Base-by-base conservation (phyloP, 2,888 invertebrate genomes). In the Rhodophaea formosa region DNA sequence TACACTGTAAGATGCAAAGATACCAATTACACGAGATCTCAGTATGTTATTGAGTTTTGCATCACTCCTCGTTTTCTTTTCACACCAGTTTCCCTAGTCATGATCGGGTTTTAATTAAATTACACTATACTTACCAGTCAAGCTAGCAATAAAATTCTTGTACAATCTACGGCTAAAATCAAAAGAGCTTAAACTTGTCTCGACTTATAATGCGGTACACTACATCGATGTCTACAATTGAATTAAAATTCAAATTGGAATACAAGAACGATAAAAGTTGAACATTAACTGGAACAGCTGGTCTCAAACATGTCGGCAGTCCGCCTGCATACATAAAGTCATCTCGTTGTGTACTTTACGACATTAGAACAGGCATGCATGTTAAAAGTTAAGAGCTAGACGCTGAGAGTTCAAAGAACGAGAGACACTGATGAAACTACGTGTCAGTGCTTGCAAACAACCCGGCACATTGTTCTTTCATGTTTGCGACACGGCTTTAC, bases 261-360 rank as follows among this genome's bases (percentile, higher is more conserved):
- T 72, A 73, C 75, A 70, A 75, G 69, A 73, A 72, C 79, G 75
- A 81, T 82, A 82, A 82, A 84, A 77, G 71, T 71, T 59, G 64
- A 66, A 69, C 80, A 79, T 82, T 80, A 83, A 76, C 79, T 74
- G 74, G 72, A 77, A 77, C 77, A 73, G 71, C 65, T 72, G 68
- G 64, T 70, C 63, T 72, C 63, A 67, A 72, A 72, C 74, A 72
- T 71, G 76, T 77, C 75, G 67, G 74, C 75, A 66, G 74, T 75
- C 74, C 62, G 69, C 66, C 64, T 62, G 61, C 66, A 61, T 66
- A 72, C 75, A 77, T 77, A 76, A 77, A 80, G 77, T 68, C 72
- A 80, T 84, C 81, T 79, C 76, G 81, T 83, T 69, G 72, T 70
- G 64, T 71, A 77, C 72, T 86, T 86, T 85, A 87, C 79, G 82